These are phyloP conservation scores for Microdon myrmicae DNA, from an alignment of 2,888 invertebrate genomes.

Conservation along the genomic window DNA sequence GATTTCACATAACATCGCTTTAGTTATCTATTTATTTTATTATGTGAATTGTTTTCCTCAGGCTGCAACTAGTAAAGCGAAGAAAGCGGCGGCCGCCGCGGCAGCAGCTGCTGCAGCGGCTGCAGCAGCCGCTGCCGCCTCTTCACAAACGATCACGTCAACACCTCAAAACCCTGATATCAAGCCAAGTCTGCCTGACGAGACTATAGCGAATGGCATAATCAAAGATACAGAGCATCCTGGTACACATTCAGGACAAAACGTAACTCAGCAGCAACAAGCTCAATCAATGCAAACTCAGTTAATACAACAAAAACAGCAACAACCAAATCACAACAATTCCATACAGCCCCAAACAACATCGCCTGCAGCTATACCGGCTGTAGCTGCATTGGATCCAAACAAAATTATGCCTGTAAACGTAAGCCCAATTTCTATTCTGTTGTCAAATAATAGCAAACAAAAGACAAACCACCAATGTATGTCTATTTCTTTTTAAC, in stretches of 20 bases:
- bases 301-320: constrained; percentile 49
- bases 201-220: constrained; percentile 42
- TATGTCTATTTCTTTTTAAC: constrained; percentile 5
- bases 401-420: constrained; percentile 72
- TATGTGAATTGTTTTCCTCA: constrained; percentile 35
- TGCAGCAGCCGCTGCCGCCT: constrained; percentile 54
- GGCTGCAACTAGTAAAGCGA: constrained; percentile 65
- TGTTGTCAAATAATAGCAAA: neutral
- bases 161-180: constrained; percentile 45
- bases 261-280: constrained; percentile 37
- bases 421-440: constrained; percentile 56
- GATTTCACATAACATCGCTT: constrained; percentile 5
- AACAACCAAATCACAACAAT: constrained; percentile 55
- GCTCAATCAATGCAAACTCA: constrained; percentile 57
- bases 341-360: constrained; percentile 53
- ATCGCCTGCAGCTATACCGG: constrained; percentile 61
- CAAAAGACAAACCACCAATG: too few relatives aligned
- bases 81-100: constrained; percentile 61
- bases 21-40: neutral
- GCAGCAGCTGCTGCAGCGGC: constrained; percentile 59
- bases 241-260: constrained; percentile 25
- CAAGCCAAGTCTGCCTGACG: constrained; percentile 53
- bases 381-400: constrained; percentile 68
- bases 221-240: constrained; percentile 22
- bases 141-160: constrained; percentile 42